phyloP scores from a whole-genome alignment of 2,113 vertebrate genomes.

The Tragelaphus imberbis region DNA sequence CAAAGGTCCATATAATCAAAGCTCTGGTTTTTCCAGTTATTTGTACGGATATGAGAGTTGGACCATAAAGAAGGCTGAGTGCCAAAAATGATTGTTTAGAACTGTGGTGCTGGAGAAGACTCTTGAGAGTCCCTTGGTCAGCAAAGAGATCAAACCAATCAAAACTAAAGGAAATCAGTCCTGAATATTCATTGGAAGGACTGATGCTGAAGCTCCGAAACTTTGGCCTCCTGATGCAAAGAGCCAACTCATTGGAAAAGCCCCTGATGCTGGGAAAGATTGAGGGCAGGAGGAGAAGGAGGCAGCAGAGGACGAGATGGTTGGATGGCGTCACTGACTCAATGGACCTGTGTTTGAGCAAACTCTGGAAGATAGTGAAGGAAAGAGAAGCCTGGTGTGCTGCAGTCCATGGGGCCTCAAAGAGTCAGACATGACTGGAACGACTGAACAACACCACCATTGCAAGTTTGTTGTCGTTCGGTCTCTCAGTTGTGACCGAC shows the following conservation, averaged over 20 bases:
- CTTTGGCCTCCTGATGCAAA: not conserved
- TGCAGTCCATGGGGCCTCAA: not conserved
- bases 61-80: not conserved
- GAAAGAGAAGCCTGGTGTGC: not conserved
- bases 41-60: not conserved
- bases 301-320: not conserved
- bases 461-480: accelerated
- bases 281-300: not conserved
- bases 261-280: not conserved
- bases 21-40: not conserved
- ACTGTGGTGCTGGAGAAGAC: not conserved
- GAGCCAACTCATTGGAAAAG: not conserved
- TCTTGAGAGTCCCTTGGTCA: not conserved
- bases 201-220: not conserved
- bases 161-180: not conserved
- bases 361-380: not conserved
- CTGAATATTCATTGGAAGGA: not conserved
- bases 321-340: not conserved
- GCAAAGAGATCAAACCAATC: not conserved
- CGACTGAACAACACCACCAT: not conserved
- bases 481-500: not conserved
- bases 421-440: not conserved
- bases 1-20: not conserved
- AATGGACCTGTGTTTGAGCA: not conserved
- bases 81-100: not conserved